These are phyloP conservation scores for Neodontobutis hainanensis DNA, from an alignment of 2,113 vertebrate species.

Conservation along the genomic window DNA sequence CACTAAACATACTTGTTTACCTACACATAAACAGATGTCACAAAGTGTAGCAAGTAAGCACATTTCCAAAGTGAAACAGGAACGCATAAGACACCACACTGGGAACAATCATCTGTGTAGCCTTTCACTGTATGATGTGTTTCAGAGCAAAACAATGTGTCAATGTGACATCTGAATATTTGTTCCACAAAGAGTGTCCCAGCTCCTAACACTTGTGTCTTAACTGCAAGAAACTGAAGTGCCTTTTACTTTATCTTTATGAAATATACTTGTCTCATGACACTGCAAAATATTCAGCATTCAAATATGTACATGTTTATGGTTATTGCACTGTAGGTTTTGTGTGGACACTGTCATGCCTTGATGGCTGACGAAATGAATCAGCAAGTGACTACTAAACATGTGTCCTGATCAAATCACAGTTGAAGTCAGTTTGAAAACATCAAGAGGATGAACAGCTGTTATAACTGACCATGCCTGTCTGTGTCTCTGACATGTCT, in stretches of 20 bases:
- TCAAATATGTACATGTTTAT: too few relatives aligned
- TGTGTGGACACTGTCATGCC: too few relatives aligned
- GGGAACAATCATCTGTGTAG: background rate
- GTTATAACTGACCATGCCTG: background rate
- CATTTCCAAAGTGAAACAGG: slow-evolving; percentile 1
- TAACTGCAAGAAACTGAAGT: too few relatives aligned
- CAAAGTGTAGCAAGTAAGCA: background rate
- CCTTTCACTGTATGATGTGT: background rate
- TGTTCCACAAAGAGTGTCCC: slow-evolving; percentile 3
- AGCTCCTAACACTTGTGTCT: background rate
- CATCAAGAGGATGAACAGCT: slow-evolving; percentile 1
- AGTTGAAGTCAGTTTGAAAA: background rate
- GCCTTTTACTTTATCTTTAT: too few relatives aligned
- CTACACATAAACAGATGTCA: background rate
- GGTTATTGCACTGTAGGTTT: too few relatives aligned
- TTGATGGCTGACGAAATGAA: background rate
- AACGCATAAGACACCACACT: background rate
- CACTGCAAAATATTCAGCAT: too few relatives aligned
- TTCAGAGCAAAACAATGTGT: background rate
- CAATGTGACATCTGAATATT: slow-evolving; percentile 11
- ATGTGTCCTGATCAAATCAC: background rate
- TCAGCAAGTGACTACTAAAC: background rate
- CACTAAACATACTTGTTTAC: background rate
- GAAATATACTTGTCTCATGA: too few relatives aligned
- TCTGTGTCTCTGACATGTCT: too few relatives aligned